These are phyloP conservation scores for Colaptes auratus DNA, from an alignment of 2,113 vertebrate genomes.

Conservation along the genomic window DNA sequence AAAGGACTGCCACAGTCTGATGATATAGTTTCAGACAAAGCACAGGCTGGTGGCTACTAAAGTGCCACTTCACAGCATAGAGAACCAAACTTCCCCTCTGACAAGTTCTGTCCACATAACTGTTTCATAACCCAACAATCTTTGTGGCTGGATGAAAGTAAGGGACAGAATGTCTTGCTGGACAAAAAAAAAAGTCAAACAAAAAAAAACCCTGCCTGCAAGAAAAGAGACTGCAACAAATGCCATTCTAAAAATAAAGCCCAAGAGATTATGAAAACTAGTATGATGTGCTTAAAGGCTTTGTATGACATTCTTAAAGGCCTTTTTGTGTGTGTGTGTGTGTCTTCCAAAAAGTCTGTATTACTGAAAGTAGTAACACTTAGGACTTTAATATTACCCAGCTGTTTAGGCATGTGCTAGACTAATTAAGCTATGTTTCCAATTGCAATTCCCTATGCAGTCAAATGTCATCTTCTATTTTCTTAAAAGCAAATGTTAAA, in stretches of 20 bases:
- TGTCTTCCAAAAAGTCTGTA: background rate
- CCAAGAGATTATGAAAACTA: background rate
- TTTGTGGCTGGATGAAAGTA: background rate
- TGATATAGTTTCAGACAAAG: background rate
- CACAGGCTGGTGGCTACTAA: background rate
- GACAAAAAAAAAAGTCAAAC: background rate
- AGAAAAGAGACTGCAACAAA: background rate
- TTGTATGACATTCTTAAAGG: background rate
- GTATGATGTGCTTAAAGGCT: background rate
- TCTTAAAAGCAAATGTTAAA: background rate
- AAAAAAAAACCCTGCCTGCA: background rate
- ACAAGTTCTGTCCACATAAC: background rate
- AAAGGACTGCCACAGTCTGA: background rate
- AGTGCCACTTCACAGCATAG: background rate
- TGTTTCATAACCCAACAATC: background rate
- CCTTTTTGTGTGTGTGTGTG: no score
- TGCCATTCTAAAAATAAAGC: background rate
- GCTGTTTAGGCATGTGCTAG: background rate
- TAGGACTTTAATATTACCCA: background rate
- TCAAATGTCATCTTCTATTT: slow-evolving; percentile 5
- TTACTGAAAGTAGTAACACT: background rate
- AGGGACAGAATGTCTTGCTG: background rate
- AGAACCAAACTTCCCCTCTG: background rate
- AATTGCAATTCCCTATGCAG: background rate
- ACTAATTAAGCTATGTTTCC: background rate